A percentile compares a stretch with the other conserved stretches of the same genome.
Evolutionary conservation across 2,797 vertebrate species (phyloP).

Genomic region (Philypnodon macrostomus): DNA sequence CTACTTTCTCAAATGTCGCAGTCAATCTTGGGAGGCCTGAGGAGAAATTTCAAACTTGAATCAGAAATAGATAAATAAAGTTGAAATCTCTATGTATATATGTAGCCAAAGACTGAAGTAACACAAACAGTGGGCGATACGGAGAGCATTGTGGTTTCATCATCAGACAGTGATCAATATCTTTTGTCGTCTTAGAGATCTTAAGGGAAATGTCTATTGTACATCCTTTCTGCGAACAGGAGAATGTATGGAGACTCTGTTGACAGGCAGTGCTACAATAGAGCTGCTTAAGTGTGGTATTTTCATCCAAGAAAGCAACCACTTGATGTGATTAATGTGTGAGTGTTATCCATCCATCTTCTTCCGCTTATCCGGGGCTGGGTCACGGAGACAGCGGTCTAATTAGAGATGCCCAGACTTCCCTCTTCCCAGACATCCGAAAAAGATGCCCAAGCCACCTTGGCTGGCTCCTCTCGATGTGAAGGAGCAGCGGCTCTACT

Average conservation of each 20-base stretch:
- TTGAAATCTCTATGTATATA: conserved; percentile 18
- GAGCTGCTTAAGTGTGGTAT: conserved; percentile 40
- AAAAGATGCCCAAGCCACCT: no score
- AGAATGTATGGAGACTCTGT: conserved; percentile 18
- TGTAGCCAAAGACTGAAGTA: conserved; percentile 25
- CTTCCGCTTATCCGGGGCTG: no score
- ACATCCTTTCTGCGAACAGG: conserved; percentile 19
- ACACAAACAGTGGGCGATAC: conserved; percentile 23
- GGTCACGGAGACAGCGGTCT: no score
- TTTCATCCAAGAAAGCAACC: no score
- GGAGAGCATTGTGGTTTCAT: conserved; percentile 30
- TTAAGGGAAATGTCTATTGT: conserved; percentile 25
- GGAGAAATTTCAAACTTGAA: conserved; percentile 47
- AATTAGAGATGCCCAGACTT: no score
- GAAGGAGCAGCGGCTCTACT: no score
- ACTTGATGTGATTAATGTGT: no score
- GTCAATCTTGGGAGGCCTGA: conserved; percentile 50
- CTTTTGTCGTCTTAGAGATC: conserved; percentile 34
- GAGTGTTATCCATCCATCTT: no score
- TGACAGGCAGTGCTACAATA: conserved; percentile 40
- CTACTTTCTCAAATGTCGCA: conserved; percentile 55
- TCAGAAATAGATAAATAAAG: conserved; percentile 36
- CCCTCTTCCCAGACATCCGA: no score
- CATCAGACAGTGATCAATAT: conserved; percentile 54
- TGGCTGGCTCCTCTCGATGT: no score